Percentiles rank a stretch among this genome's conserved stretches.
Conservation (phyloP, 2,113 vertebrate species). For the Orientallactaga bullata region DNA sequence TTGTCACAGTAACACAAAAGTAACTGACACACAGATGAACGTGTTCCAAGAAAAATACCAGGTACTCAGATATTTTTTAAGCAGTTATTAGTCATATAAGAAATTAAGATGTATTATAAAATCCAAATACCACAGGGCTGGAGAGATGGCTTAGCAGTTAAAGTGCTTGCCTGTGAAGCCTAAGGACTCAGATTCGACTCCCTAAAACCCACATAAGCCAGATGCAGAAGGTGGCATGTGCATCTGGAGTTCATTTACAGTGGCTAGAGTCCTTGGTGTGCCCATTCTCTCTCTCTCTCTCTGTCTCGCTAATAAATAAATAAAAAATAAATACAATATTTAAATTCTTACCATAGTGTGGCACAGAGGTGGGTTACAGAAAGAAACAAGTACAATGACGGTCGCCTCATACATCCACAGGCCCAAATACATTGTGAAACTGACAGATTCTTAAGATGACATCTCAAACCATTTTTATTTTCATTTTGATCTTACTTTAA, state of each 20-base stretch:
- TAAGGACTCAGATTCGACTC: too few species aligned
- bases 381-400: background rate
- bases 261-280: too few species aligned
- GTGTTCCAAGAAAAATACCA: background rate
- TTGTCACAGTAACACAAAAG: background rate
- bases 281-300: too few species aligned
- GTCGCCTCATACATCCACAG: accelerated
- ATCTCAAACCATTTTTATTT: background rate
- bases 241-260: too few species aligned
- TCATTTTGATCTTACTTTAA: background rate
- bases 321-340: too few species aligned
- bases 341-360: background rate
- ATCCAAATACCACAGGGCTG: background rate
- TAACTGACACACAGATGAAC: background rate
- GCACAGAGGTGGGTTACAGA: background rate
- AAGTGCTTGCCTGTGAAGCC: too few species aligned
- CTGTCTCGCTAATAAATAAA: too few species aligned
- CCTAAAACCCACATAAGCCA: too few species aligned
- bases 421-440: background rate
- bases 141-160: too few species aligned
- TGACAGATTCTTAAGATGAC: background rate
- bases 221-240: too few species aligned
- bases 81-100: background rate
- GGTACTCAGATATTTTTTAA: background rate
- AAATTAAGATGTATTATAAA: background rate